A percentile compares a stretch with the other conserved stretches of the same genome.
Conservation (phyloP, 1,140 invertebrate species). For the Neotoxoptera formosana region DNA sequence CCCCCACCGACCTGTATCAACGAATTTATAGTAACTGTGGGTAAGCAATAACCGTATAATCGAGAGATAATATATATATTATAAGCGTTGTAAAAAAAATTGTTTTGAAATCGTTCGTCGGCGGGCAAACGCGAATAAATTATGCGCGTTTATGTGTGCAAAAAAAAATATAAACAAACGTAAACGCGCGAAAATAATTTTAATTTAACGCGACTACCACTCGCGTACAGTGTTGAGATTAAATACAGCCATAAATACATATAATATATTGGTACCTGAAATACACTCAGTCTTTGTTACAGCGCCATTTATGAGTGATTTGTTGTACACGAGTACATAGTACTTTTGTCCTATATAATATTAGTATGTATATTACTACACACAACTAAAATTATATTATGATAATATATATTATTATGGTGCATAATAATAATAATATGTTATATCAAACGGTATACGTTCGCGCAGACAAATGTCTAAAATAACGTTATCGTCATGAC, state of each 20-base stretch:
- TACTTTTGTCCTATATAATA: background rate
- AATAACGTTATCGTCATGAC: background rate
- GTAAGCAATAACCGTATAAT: conserved; percentile 38
- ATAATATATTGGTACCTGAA: too few relatives aligned
- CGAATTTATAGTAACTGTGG: background rate
- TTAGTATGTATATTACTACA: background rate
- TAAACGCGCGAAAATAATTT: background rate
- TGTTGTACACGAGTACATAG: background rate
- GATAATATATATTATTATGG: background rate
- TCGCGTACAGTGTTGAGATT: background rate
- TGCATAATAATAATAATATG: background rate
- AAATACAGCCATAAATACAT: background rate
- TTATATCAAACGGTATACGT: background rate
- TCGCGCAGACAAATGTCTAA: background rate
- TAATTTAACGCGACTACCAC: background rate
- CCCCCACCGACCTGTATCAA: background rate
- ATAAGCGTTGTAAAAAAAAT: background rate
- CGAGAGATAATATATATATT: background rate
- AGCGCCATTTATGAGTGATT: background rate
- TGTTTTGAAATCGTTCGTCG: conserved; percentile 24
- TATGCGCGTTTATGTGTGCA: background rate
- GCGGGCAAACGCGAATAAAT: background rate
- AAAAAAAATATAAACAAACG: background rate
- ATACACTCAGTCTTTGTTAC: background rate
- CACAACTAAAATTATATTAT: background rate